Evolutionary conservation across 2,888 invertebrate genomes (phyloP), one percentile per base, ranked within the genome.

Genomic region (Campopleginae sp.): DNA sequence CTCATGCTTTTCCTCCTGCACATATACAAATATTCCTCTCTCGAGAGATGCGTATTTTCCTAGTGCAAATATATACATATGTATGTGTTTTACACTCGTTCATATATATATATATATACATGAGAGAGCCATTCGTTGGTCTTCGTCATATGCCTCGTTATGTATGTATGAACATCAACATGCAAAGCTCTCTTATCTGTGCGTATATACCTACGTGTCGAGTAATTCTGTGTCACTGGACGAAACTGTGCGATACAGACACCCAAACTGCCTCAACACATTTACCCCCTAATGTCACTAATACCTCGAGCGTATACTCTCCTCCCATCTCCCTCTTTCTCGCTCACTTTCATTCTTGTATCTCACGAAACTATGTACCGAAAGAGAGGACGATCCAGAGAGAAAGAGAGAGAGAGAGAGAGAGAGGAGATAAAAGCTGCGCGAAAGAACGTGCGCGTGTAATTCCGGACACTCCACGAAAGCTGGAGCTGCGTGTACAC

Each of bases 401-500:
- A 33, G 65, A 61, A 12, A 54, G 23, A 38, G 38, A 75, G 63
- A 46, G 31, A 0, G 48, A 44, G 6, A 17, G 75, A 71, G 66
- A 58, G 54, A 42, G 82, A 74, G 80, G 75, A 44, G 78, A 82
- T 81, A 85, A 77, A 84, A 77, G 51, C 66, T 82, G 84, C 82
- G 84, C 82, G 87, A 85, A 82, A 85, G 83, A 86, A 85, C 85
- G 82, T 85, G 85, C 85, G 83, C 82, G 65, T 58, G n/a, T 42
- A 23, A 74, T 38, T 38, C 46, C 48, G 19, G 48, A 61, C 12
- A 58, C 58, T 85, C 74, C 23, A 65, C 58, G 51, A 31, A 44
- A 66, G 78, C 74, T 74, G 23, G 10, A 17, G 58, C 80, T 54
- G 66, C 63, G 72, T 66, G 48, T 31, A 77, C 77, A 66, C 72